Evolutionary conservation across 1,140 invertebrate species (phyloP).

Genomic region (Aradophagus sp.): DNA sequence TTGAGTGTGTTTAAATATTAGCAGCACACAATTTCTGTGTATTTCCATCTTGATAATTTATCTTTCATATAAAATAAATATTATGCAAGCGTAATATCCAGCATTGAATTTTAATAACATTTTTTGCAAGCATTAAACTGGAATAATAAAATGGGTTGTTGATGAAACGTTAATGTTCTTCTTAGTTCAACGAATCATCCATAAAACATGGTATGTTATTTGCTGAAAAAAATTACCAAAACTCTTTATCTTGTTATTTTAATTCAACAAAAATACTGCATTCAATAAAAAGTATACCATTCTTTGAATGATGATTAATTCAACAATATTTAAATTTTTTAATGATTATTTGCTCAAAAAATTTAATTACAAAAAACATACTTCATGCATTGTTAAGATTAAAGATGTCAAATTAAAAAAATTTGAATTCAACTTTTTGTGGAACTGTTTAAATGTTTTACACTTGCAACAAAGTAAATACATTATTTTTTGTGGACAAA

Average conservation of each 20-base stretch:
- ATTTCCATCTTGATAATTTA: conserved; percentile 24
- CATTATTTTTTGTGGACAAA: no score
- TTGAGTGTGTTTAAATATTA: not conserved
- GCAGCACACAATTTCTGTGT: conserved; percentile 1
- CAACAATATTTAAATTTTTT: no score
- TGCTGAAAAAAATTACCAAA: conserved; percentile 28
- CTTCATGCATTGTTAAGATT: no score
- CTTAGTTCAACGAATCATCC: conserved; percentile 45
- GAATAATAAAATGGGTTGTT: conserved; percentile 47
- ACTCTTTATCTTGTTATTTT: conserved; percentile 6
- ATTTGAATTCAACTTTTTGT: no score
- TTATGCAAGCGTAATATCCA: conserved; percentile 33
- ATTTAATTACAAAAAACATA: no score
- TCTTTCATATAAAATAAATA: conserved; percentile 40
- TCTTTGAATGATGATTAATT: no score
- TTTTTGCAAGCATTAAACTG: conserved; percentile 42
- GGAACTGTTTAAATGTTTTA: no score
- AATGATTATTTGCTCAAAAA: no score
- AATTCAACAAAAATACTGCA: no score
- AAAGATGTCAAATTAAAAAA: no score
- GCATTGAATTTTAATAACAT: conserved; percentile 38
- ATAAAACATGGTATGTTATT: conserved; percentile 45
- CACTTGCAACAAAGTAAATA: no score
- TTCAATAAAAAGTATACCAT: no score
- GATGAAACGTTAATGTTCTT: conserved; percentile 44